These are phyloP conservation scores for Zosterops pallidus DNA, from an alignment of 2,113 vertebrate genomes.

Conservation along the genomic window DNA sequence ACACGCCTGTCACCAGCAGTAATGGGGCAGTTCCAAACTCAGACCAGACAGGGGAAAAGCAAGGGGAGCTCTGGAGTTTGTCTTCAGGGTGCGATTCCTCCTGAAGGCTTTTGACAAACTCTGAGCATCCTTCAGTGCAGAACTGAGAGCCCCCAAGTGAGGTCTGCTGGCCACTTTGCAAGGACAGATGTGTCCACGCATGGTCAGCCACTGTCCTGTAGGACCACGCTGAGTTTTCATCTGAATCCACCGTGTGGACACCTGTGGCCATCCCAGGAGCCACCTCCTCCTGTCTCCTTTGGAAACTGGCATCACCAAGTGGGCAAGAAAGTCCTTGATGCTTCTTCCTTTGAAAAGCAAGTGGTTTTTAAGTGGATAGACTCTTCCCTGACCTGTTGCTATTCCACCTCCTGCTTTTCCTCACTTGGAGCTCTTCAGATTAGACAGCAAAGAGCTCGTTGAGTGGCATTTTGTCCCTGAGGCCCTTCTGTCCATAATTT, in stretches of 20 bases:
- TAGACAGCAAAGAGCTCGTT: background rate
- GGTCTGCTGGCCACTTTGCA: background rate
- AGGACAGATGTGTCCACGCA: background rate
- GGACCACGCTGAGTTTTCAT: background rate
- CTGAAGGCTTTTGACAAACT: background rate
- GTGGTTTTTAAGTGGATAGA: background rate
- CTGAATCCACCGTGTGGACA: background rate
- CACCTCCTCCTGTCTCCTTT: background rate
- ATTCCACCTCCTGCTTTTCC: background rate
- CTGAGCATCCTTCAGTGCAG: background rate
- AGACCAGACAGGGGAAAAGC: background rate
- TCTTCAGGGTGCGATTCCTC: background rate
- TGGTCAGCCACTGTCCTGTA: background rate
- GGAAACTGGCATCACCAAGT: background rate
- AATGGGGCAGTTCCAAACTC: background rate
- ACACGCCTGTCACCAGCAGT: constrained; percentile 5
- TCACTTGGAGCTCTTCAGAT: background rate
- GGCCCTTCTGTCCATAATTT: background rate
- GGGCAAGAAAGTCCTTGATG: background rate
- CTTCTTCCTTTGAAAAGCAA: background rate
- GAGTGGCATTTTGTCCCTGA: background rate
- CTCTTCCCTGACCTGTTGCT: background rate
- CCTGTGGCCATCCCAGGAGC: background rate
- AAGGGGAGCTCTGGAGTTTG: background rate
- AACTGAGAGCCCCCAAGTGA: background rate